These are phyloP conservation scores for Silurus lanzhouensis DNA, from an alignment of 2,797 vertebrate genomes.

Conservation along the genomic window DNA sequence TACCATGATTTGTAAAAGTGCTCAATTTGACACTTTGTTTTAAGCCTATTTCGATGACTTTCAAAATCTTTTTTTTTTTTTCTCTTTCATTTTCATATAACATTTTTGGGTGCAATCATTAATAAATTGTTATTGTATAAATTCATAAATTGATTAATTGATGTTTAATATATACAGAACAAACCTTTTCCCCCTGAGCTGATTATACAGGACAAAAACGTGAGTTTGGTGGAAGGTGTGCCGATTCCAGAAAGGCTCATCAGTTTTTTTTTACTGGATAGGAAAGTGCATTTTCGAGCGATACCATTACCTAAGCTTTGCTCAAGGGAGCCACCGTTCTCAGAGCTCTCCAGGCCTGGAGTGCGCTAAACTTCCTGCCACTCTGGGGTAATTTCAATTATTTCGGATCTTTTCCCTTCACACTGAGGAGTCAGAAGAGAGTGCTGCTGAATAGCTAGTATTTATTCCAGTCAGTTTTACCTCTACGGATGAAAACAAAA, in stretches of 20 bases:
- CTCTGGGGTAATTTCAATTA: neutral
- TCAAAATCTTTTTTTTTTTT: no score
- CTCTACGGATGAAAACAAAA: neutral
- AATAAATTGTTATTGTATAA: neutral
- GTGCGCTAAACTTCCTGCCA: neutral
- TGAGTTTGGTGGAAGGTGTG: neutral
- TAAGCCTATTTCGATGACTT: neutral
- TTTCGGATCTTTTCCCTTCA: neutral
- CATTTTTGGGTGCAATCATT: neutral
- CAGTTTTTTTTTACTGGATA: neutral
- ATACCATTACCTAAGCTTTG: neutral
- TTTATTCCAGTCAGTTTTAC: constrained; percentile 10
- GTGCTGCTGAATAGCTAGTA: neutral
- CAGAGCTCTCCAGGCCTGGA: neutral
- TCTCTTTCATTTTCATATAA: neutral
- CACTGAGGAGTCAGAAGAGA: neutral
- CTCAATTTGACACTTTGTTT: neutral
- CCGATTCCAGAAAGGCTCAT: neutral
- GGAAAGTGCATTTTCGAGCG: neutral
- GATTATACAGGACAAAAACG: neutral
- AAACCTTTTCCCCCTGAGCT: no score
- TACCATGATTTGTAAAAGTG: constrained; percentile 5
- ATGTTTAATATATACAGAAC: no score
- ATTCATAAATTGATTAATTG: no score
- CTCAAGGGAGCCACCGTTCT: neutral